Percentiles rank a stretch among this genome's conserved stretches.
Evolutionary conservation across 2,888 invertebrate species (phyloP).

Genomic region (Oxyscelio sp.): DNA sequence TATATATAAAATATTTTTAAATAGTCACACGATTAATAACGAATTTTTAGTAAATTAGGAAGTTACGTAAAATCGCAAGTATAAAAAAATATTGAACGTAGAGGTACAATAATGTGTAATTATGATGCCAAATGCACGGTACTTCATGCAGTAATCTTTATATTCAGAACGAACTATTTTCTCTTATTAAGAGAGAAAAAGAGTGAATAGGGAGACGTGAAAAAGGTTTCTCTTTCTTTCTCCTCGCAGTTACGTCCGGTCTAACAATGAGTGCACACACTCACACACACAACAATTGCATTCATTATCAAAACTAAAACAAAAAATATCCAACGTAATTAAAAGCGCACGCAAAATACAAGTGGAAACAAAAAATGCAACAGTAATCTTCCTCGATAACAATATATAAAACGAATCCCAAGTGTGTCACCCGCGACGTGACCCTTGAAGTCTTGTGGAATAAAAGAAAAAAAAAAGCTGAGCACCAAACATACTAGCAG

Average conservation of each 20-base stretch:
- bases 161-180: constrained; percentile 32
- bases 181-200: constrained; percentile 39
- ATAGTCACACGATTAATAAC: too few species aligned
- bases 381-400: constrained; percentile 60
- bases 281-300: constrained; percentile 31
- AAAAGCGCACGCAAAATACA: constrained; percentile 28
- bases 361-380: constrained; percentile 41
- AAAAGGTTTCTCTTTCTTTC: not conserved
- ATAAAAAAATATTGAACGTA: constrained; percentile 17
- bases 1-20: too few species aligned
- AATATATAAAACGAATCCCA: constrained; percentile 51
- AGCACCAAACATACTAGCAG: not conserved
- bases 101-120: constrained; percentile 29
- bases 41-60: too few species aligned
- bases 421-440: constrained; percentile 50
- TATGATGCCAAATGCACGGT: constrained; percentile 13
- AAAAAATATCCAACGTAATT: constrained; percentile 49
- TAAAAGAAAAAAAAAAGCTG: not conserved
- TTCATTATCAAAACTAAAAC: constrained; percentile 38
- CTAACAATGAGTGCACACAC: constrained; percentile 37
- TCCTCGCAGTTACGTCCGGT: constrained; percentile 43
- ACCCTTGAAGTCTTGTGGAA: constrained; percentile 13
- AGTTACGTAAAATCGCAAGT: too few species aligned
- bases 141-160: constrained; percentile 45
- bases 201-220: too few species aligned